These are phyloP conservation scores for Herminia tarsipennalis DNA, from an alignment of 2,888 invertebrate species.

Conservation along the genomic window DNA sequence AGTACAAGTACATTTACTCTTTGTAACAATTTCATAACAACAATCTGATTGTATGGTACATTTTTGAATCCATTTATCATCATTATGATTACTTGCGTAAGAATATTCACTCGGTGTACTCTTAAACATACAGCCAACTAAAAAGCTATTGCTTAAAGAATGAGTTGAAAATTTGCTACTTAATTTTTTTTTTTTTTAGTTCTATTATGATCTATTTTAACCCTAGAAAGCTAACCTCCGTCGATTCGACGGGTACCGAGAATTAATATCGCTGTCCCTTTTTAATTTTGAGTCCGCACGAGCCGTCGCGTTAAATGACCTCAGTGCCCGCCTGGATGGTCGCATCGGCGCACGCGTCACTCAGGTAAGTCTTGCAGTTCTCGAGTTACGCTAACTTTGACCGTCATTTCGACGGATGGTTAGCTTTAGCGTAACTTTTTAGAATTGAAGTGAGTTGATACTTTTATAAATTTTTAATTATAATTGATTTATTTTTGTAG, in stretches of 20 bases:
- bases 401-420: constrained; percentile 22
- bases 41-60: constrained; percentile 11
- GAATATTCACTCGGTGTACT: constrained; percentile 13
- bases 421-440: constrained; percentile 16
- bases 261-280: neutral
- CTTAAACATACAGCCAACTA: too few species aligned
- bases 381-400: constrained; percentile 7
- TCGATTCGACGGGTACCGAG: neutral
- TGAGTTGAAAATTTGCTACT: too few species aligned
- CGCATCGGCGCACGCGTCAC: constrained; percentile 5
- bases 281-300: neutral
- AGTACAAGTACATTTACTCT: constrained; percentile 12
- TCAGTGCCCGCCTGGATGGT: constrained; percentile 14
- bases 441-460: neutral
- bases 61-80: constrained; percentile 36
- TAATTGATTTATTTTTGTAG: too few species aligned
- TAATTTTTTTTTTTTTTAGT: too few species aligned
- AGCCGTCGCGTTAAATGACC: neutral
- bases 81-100: constrained; percentile 28
- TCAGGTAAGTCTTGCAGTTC: constrained; percentile 12
- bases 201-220: too few species aligned
- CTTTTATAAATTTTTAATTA: constrained; percentile 4
- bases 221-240: constrained; percentile 22
- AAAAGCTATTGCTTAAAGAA: too few species aligned
- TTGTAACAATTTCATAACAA: constrained; percentile 23